Conservation (phyloP, 2,888 invertebrate genomes). For the Zygogramma bicolorata region DNA sequence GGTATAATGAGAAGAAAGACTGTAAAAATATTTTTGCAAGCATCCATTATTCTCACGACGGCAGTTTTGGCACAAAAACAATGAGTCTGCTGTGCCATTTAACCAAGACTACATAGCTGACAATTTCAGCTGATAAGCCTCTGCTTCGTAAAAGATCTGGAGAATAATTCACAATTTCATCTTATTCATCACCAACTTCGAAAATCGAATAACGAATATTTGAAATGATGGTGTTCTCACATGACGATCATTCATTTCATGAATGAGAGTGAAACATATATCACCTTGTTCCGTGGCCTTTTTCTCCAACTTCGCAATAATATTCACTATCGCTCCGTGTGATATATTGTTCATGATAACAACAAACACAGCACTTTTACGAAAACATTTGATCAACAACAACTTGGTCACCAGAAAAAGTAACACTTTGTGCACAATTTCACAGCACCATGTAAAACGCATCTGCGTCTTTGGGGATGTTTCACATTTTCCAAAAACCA, state of each 20-base stretch:
- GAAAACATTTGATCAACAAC: constrained; percentile 38
- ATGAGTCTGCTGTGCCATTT: neutral
- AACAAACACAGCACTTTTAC: constrained; percentile 29
- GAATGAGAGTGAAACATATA: neutral
- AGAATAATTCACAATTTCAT: too few relatives aligned
- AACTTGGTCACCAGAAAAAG: constrained; percentile 28
- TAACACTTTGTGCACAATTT: constrained; percentile 38
- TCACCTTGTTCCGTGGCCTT: constrained; percentile 40
- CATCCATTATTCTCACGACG: neutral
- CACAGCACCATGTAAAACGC: constrained; percentile 39
- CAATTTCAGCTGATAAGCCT: too few relatives aligned
- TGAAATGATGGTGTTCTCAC: too few relatives aligned
- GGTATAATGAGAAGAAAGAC: too few relatives aligned
- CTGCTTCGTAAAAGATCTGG: too few relatives aligned
- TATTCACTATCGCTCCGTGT: constrained; percentile 44
- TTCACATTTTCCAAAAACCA: constrained; percentile 25
- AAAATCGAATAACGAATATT: too few relatives aligned
- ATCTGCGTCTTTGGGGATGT: constrained; percentile 35
- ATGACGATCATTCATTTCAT: too few relatives aligned
- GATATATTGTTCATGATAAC: constrained; percentile 43
- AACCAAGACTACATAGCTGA: too few relatives aligned
- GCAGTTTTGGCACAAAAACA: neutral
- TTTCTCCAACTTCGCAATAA: constrained; percentile 45
- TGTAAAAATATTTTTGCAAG: neutral
- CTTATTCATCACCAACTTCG: too few relatives aligned